Base-by-base conservation (phyloP, 2,888 invertebrate species). In the Ephialtes manifestator region DNA sequence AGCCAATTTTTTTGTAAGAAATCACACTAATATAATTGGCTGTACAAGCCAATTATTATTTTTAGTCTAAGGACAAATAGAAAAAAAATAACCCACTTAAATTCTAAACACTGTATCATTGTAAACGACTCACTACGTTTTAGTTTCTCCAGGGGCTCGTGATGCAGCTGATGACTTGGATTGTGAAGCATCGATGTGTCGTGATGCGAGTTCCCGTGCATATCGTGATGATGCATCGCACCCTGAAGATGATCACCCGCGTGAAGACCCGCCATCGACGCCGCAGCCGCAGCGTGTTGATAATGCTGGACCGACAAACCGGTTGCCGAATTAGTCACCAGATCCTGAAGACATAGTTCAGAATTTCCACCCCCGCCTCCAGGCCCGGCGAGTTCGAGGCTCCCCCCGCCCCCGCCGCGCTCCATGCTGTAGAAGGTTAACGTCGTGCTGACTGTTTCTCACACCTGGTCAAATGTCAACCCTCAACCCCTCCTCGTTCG, bases 91-190 rank as follows among this genome's bases (percentile, higher is more conserved):
- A 8, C 10, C 39, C 39, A 8, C 39, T 10, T 10, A 39, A 39
- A 39, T 39, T 39, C 39, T 4, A 48, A 31, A 2, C 8, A 18
- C 0, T 35, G 20, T 24, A 53, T 53, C 87, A 89, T 86, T 84
- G 86, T 88, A 86, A 90, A 87, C 88, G 90, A 96, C 97, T 97
- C 95, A 97, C 96, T 95, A 96, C 97, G 95, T 96, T 97, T 97
- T 83, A 97, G 95, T 93, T 97, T 97, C 95, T 97, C 97, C 85
- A 97, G 93, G 8, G 97, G 97, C 92, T 97, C 97, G 92, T 96
- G 96, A 89, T 97, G 96, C 86, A 96, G 95, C 90, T 96, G 96
- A 81, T 95, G 96, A 15, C 96, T 95, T 0, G 96, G 96, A 70
- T 96, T 96, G 86, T 96, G 96, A 39, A 96, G 94, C 79, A 96